Evolutionary conservation across 2,797 vertebrate species (phyloP), one percentile per base, ranked within the genome.

Genomic region (Smutsia gigantea): DNA sequence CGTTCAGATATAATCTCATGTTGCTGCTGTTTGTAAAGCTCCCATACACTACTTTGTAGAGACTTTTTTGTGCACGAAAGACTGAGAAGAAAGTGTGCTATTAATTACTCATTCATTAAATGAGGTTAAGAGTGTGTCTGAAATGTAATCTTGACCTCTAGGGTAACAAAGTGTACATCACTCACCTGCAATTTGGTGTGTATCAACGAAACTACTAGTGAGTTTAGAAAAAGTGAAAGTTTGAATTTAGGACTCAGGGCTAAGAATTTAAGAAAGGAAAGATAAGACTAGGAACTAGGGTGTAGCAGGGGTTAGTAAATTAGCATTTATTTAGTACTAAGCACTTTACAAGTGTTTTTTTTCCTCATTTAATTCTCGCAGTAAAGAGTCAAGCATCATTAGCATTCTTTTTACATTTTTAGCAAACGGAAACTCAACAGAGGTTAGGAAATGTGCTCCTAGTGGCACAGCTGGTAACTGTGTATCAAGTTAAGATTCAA

Each of bases 271-370:
- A 51, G 42, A 68, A 71, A 93, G n/a, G 25, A 94, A 84, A 94
- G 51, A n/a, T 34, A 75, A 72, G 13, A 4, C 59, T 72, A 21
- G 39, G 39, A n/a, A 74, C 46, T 68, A 72, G 27, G 2, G 4
- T 77, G 6, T 53, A 84, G 29, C 46, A 82, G 42, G 23, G 29
- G 51, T 90, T 84, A 82, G 72, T 71, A 88, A 95, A 95, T 89
- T 89, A 94, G 77, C 34, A 95, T 92, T 91, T 85, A 78, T 75
- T 96, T 96, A 94, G 77, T 39, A 57, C 31, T 86, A 90, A 96
- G 85, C 63, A 88, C 77, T 92, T 92, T 51, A 84, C 13, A 37
- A 15, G 7, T 46, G 8, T 46, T 39, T 74, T 57, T 92, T 94
- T 72, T 89, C 18, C 77, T 95, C 46, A 51, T 90, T 75, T 83